Evolutionary conservation across 2,113 vertebrate genomes (phyloP).

Genomic region (Vidua chalybeata): DNA sequence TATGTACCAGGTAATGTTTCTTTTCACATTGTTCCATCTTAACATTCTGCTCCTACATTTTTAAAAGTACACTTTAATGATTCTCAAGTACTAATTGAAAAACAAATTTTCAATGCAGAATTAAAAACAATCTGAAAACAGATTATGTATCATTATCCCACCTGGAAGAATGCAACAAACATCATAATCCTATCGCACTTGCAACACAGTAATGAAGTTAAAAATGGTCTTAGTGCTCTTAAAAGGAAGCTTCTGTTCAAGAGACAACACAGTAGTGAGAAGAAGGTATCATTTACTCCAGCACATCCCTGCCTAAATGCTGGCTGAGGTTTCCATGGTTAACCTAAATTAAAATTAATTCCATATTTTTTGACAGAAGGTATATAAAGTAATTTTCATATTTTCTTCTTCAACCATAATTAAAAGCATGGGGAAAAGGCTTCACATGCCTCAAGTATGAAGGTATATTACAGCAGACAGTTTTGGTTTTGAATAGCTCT

Average conservation of each 20-base stretch:
- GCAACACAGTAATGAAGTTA: background rate
- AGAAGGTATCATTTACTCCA: constrained; percentile 26
- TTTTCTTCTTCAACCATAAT: constrained; percentile 32
- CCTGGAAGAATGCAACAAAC: background rate
- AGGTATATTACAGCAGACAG: background rate
- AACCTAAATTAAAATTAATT: constrained; percentile 62
- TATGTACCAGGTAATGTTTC: background rate
- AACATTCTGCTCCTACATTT: background rate
- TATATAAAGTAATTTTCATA: constrained; percentile 24
- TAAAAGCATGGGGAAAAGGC: constrained; percentile 8
- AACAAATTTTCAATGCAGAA: constrained; percentile 5
- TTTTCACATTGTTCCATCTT: background rate
- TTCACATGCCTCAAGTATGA: background rate
- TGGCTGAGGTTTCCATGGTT: constrained; percentile 34
- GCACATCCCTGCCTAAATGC: background rate
- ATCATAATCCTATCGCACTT: background rate
- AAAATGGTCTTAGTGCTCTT: background rate
- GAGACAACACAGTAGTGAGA: background rate
- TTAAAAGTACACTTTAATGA: background rate
- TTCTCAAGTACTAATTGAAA: constrained; percentile 17
- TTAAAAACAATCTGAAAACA: constrained; percentile 35
- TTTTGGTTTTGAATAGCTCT: background rate
- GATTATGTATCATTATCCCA: constrained; percentile 6
- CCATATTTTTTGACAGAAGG: constrained; percentile 10
- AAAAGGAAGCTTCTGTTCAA: constrained; percentile 21